phyloP scores from a whole-genome alignment of 1,140 invertebrate genomes.

The Rhizoglyphus robini region DNA sequence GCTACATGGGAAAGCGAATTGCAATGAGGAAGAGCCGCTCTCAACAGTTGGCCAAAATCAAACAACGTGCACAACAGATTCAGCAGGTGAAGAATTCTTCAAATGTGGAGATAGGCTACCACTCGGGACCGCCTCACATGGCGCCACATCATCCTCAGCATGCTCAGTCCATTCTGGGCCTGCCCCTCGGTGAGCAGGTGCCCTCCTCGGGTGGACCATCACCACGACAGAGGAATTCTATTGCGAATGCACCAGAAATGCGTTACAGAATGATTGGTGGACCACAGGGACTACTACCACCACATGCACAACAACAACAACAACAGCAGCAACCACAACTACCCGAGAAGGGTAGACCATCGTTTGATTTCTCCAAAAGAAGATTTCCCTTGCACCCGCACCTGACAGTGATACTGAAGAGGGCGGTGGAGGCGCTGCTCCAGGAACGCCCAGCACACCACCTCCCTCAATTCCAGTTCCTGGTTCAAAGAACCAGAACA shows the following conservation, averaged over 20 bases:
- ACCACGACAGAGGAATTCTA: neutral
- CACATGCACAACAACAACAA: too few species aligned
- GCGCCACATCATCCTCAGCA: neutral
- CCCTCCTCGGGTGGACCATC: neutral
- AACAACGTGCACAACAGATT: neutral
- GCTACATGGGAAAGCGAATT: conserved; percentile 87
- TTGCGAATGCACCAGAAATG: neutral
- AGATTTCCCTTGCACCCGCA: neutral
- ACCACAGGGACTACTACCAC: too few species aligned
- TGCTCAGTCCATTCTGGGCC: neutral
- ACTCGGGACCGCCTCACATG: neutral
- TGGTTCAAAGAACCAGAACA: conserved; percentile 60
- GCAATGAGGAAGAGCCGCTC: conserved; percentile 84
- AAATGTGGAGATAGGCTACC: neutral
- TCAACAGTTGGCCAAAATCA: conserved; percentile 69
- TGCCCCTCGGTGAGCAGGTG: neutral
- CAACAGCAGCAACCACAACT: neutral
- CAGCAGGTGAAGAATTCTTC: neutral
- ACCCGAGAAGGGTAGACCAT: neutral
- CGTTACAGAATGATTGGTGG: conserved; percentile 7
- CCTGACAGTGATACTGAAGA: conserved; percentile 2
- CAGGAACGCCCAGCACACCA: conserved; percentile 1
- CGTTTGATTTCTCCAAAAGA: conserved; percentile 9
- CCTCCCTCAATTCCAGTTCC: neutral
- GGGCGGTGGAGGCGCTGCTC: neutral